Evolutionary conservation across 2,888 invertebrate genomes (phyloP).

Genomic region (Coelogynopora nodosa): DNA sequence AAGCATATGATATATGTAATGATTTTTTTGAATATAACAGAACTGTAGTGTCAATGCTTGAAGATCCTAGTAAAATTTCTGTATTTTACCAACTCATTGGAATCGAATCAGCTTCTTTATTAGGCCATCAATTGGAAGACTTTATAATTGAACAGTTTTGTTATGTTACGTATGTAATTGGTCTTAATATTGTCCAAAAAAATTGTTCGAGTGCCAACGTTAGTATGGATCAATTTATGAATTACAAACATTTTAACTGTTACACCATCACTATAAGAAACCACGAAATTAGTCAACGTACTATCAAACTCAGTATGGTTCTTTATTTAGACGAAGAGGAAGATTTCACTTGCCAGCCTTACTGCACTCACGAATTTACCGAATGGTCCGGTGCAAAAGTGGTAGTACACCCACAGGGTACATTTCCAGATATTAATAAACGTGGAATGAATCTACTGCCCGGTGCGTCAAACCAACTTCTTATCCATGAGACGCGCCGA

Average conservation of each 20-base stretch:
- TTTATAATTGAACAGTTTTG: slow-evolving; percentile 31
- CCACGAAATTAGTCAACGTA: background rate
- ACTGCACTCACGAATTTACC: slow-evolving; percentile 37
- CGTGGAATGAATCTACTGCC: slow-evolving; percentile 22
- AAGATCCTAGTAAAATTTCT: slow-evolving; percentile 27
- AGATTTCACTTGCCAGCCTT: slow-evolving; percentile 22
- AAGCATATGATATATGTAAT: background rate
- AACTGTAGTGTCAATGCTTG: background rate
- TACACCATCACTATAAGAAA: slow-evolving; percentile 24
- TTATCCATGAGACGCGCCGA: background rate
- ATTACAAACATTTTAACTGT: slow-evolving; percentile 35
- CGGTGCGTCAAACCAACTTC: slow-evolving; percentile 32
- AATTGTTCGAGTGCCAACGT: background rate
- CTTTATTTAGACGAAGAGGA: slow-evolving; percentile 40
- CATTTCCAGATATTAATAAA: slow-evolving; percentile 7
- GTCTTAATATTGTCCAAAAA: background rate
- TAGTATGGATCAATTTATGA: background rate
- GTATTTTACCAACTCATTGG: slow-evolving; percentile 37
- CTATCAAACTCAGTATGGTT: slow-evolving; percentile 9
- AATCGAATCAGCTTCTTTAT: background rate
- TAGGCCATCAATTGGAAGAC: slow-evolving; percentile 26
- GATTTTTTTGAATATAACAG: background rate
- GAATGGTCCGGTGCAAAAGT: slow-evolving; percentile 29
- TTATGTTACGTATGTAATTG: background rate
- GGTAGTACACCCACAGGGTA: slow-evolving; percentile 20